Percentiles rank a stretch among this genome's conserved stretches.
These are phyloP conservation scores for Pachymerium ferrugineum DNA, from an alignment of 2,888 invertebrate genomes.

Conservation along the genomic window DNA sequence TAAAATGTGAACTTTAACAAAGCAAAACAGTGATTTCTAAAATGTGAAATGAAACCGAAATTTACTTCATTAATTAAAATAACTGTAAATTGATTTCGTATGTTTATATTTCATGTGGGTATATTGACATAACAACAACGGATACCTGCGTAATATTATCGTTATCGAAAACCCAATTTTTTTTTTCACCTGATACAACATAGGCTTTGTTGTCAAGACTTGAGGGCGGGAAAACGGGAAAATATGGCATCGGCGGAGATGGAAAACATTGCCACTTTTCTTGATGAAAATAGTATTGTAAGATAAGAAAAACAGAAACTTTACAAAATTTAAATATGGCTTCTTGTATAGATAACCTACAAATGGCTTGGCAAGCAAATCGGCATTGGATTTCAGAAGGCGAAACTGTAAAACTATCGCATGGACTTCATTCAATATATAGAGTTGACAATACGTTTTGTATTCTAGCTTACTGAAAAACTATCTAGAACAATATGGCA, in stretches of 20 bases:
- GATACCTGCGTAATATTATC: no score
- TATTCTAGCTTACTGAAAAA: not conserved
- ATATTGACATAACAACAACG: no score
- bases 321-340: no score
- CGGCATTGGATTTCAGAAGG: not conserved
- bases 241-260: not conserved
- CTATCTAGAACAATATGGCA: not conserved
- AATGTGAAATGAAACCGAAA: not conserved
- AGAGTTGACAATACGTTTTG: no score
- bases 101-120: no score
- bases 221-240: constrained; percentile 2
- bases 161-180: no score
- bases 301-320: no score
- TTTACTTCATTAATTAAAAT: no score
- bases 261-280: not conserved
- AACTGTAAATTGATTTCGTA: no score
- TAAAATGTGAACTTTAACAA: not conserved
- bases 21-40: not conserved
- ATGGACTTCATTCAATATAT: no score
- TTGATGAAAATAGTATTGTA: not conserved
- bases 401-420: constrained; percentile 23
- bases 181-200: no score
- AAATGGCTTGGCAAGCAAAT: not conserved
- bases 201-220: not conserved
- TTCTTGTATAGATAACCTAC: not conserved